A percentile compares a stretch with the other conserved stretches of the same genome.
Conservation (phyloP, 2,888 invertebrate species). For the Gordius sp. region DNA sequence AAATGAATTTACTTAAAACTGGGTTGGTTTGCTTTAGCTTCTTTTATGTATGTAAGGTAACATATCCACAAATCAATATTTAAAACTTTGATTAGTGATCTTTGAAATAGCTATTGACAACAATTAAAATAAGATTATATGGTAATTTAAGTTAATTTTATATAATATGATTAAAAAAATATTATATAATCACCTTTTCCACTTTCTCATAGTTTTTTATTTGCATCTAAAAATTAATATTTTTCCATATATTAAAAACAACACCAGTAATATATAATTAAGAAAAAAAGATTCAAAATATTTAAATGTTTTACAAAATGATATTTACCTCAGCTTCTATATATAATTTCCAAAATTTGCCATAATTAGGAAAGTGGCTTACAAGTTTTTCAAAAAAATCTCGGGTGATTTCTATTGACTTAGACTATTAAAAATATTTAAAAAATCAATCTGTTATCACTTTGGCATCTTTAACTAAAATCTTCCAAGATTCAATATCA, state of each 20-base stretch:
- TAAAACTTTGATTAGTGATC: constrained; percentile 85
- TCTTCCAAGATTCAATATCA: constrained; percentile 90
- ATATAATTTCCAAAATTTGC: constrained; percentile 92
- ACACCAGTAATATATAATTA: constrained; percentile 21
- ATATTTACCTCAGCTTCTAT: constrained; percentile 77
- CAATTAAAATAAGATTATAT: neutral
- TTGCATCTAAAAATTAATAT: constrained; percentile 12
- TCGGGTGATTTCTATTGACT: constrained; percentile 49
- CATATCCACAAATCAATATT: constrained; percentile 96
- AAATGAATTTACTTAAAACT: constrained; percentile 52
- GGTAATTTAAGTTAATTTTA: constrained; percentile 8
- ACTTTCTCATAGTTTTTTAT: constrained; percentile 65
- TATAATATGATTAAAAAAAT: constrained; percentile 11
- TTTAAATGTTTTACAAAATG: constrained; percentile 18
- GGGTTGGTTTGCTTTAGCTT: constrained; percentile 69
- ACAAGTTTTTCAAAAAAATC: constrained; percentile 77
- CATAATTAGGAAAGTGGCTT: constrained; percentile 70
- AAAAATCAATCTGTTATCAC: constrained; percentile 23
- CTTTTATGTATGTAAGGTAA: constrained; percentile 86
- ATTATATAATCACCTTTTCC: constrained; percentile 61
- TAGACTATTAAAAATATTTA: constrained; percentile 25
- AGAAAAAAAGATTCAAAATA: constrained; percentile 15
- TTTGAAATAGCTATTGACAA: constrained; percentile 55
- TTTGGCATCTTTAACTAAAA: constrained; percentile 72
- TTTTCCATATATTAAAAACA: constrained; percentile 17